phyloP scores from a whole-genome alignment of 2,113 vertebrate genomes.

The Lepisosteus osseus region DNA sequence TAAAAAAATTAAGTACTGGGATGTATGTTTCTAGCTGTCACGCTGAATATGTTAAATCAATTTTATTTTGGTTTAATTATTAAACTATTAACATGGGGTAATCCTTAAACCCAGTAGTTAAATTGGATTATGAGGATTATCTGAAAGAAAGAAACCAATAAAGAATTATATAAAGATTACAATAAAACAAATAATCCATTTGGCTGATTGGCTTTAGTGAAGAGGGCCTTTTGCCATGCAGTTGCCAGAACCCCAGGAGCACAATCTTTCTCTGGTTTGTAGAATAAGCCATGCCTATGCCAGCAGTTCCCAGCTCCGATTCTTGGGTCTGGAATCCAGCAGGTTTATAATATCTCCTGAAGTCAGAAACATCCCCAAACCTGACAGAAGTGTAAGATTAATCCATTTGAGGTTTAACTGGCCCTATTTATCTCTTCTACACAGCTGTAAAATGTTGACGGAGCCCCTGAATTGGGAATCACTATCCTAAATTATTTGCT shows the following conservation, averaged over 20 bases:
- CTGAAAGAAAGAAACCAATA: conserved; percentile 46
- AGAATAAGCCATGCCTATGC: too few species aligned
- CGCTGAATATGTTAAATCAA: not conserved
- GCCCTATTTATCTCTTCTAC: too few species aligned
- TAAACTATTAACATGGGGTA: conserved; percentile 37
- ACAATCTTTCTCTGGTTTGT: conserved; percentile 29
- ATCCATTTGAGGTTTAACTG: too few species aligned
- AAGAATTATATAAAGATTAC: conserved; percentile 63
- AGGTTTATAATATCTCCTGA: too few species aligned
- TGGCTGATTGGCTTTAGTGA: conserved; percentile 57
- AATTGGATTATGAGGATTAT: conserved; percentile 60
- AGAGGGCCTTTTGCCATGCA: conserved; percentile 30
- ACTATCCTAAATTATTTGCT: too few species aligned
- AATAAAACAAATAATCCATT: conserved; percentile 61
- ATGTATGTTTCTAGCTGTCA: not conserved
- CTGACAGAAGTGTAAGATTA: too few species aligned
- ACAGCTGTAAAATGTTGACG: too few species aligned
- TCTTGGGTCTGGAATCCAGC: too few species aligned
- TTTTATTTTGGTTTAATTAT: not conserved
- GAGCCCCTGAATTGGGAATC: too few species aligned
- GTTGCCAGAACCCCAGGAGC: conserved; percentile 27
- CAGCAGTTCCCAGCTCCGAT: too few species aligned
- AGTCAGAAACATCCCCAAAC: too few species aligned
- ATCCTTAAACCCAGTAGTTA: conserved; percentile 50
- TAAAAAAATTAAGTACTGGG: not conserved